Evolutionary conservation across 2,113 vertebrate genomes (phyloP), one percentile per base, ranked within the genome.

Genomic region (Proteles cristata): DNA sequence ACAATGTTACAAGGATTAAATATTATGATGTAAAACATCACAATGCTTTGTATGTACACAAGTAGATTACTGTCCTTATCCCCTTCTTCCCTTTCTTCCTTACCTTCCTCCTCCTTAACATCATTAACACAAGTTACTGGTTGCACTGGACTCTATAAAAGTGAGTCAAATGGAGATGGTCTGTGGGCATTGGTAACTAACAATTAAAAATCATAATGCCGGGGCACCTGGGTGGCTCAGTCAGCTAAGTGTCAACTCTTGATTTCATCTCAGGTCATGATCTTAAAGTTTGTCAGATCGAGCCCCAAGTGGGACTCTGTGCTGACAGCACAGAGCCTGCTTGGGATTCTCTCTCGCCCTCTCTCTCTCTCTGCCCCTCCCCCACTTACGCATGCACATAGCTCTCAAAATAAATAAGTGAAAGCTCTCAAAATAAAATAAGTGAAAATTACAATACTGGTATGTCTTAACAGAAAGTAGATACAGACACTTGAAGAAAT

Each of bases 151-250:
- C 11, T 81, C 39, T 61, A 4, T 50, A 71, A 71, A 76, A 88
- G 19, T 97, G 66, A 94, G 11, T 92, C 66, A 93, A 89, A 66
- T 31, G 50, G 53, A 94, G 65, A 71, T 83, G 14, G 7, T 39
- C 33, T 26, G 91, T 86, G 53, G 74, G 15, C 3, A 92, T 71
- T 23, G 43, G 35, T 33, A 26, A 1, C 25, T 26, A 69, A 87
- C 10, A 74, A 73, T 45, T 65, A 96, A 69, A 93, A 55, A 45
- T 79, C 21, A 83, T 21, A 82, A 61, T 55, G n/a, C 17, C 8
- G 21, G 21, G 21, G 7, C 58, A 61, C 58, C 58, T 23, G 58
- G 21, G 21, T 61, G 58, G 7, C 55, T 61, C 58, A 61, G 58
- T 25, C 58, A 61, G 58, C 7, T 61, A 61, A 23, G 58, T 21